Conservation (phyloP, 2,113 vertebrate genomes). For the Lamprotornis superbus region DNA sequence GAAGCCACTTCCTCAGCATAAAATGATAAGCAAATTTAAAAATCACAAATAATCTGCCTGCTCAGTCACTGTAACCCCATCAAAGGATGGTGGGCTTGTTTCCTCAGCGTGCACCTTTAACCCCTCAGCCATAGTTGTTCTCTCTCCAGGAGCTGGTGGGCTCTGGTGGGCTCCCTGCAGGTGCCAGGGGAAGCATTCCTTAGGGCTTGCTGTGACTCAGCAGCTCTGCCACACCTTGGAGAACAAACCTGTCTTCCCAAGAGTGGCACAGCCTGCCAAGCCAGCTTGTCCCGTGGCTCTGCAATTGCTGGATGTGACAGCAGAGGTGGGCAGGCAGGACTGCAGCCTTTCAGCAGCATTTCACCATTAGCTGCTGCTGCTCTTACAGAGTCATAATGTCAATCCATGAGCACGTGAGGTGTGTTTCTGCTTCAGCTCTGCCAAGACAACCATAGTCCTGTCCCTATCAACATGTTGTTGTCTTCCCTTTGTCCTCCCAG, state of each 20-base stretch:
- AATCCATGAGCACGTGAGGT: fast-evolving
- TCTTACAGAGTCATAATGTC: background rate
- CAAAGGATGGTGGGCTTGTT: background rate
- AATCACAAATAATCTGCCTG: background rate
- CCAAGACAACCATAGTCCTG: background rate
- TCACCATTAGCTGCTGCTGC: background rate
- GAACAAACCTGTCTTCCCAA: background rate
- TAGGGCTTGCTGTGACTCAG: background rate
- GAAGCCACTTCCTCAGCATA: background rate
- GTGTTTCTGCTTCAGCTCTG: background rate
- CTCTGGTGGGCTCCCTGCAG: background rate
- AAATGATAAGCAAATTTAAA: background rate
- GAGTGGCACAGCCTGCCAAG: background rate
- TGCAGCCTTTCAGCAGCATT: background rate
- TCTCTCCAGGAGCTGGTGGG: background rate
- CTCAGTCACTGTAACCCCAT: background rate
- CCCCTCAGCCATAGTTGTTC: background rate
- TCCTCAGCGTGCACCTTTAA: background rate
- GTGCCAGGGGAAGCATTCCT: background rate
- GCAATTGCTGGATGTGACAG: background rate
- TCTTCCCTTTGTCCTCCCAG: background rate
- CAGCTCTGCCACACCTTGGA: background rate
- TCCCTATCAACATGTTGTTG: background rate
- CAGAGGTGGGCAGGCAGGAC: background rate
- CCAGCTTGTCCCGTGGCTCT: background rate